Percentiles rank a stretch among this genome's conserved stretches.
Conservation (phyloP, 2,888 invertebrate species). For the Melanargia galathea region DNA sequence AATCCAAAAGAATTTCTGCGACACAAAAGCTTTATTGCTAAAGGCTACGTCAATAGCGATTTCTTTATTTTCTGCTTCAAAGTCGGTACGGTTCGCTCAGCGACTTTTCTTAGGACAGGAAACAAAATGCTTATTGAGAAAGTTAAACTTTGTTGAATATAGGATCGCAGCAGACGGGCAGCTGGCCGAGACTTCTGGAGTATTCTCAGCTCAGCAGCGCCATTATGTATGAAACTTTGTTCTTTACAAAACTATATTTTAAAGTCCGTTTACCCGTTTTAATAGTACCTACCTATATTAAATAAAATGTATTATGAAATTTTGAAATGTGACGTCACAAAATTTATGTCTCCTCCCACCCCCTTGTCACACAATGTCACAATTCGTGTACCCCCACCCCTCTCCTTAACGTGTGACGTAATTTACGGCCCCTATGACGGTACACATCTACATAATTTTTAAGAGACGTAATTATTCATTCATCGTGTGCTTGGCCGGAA, state of each 20-base stretch:
- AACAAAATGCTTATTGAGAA: constrained; percentile 47
- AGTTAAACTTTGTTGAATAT: constrained; percentile 44
- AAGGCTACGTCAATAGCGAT: constrained; percentile 16
- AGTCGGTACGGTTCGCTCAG: constrained; percentile 20
- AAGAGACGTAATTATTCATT: too few species aligned
- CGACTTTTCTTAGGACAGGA: constrained; percentile 36
- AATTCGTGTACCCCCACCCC: too few species aligned
- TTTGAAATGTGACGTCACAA: too few species aligned
- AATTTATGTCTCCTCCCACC: too few species aligned
- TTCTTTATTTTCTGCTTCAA: constrained; percentile 18
- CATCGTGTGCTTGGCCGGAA: too few species aligned
- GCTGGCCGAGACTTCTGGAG: constrained; percentile 25
- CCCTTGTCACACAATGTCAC: too few species aligned
- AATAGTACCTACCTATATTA: too few species aligned
- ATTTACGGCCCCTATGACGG: too few species aligned
- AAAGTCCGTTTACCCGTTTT: too few species aligned
- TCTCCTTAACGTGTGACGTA: too few species aligned
- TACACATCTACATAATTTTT: too few species aligned
- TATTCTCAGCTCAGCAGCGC: constrained; percentile 28
- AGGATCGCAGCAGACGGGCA: constrained; percentile 30
- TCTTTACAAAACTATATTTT: constrained; percentile 1
- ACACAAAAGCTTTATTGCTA: constrained; percentile 17
- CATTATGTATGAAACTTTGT: constrained; percentile 33
- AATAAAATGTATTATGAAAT: too few species aligned
- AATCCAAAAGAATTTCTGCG: constrained; percentile 2